These are phyloP conservation scores for Sarotherodon lohbergeri DNA, from an alignment of 2,113 vertebrate species.

Conservation along the genomic window DNA sequence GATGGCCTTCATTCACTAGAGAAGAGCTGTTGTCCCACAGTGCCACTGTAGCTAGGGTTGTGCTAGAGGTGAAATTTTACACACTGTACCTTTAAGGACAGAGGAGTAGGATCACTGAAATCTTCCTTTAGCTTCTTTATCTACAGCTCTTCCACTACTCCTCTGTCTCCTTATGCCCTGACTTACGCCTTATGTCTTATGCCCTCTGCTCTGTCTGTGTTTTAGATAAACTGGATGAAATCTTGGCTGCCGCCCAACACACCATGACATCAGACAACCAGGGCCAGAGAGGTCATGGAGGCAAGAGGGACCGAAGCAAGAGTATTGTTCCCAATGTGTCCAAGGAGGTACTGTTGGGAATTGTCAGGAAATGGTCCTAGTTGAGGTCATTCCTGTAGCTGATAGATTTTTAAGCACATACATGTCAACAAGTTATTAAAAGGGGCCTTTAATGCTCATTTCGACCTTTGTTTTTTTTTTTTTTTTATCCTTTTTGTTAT, in stretches of 20 bases:
- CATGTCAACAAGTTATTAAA: background rate
- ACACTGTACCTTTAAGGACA: background rate
- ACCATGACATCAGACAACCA: constrained; percentile 86
- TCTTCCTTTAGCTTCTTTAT: background rate
- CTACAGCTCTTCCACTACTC: background rate
- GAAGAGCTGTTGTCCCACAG: background rate
- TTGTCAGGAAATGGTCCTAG: background rate
- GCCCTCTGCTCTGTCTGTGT: background rate
- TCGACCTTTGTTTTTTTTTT: background rate
- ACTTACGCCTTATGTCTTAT: background rate
- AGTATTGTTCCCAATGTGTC: constrained; percentile 76
- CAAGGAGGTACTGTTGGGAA: constrained; percentile 77
- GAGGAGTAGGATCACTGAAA: background rate
- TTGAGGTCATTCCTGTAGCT: background rate
- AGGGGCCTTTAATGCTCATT: background rate
- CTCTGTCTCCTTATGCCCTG: background rate
- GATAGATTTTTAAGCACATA: background rate
- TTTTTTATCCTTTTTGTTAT: background rate
- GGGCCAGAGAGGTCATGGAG: constrained; percentile 78
- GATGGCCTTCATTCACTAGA: background rate
- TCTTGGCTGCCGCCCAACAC: constrained; percentile 88
- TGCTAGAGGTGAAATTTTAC: background rate
- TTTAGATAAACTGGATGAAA: constrained; percentile 90
- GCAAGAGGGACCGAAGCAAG: constrained; percentile 80
- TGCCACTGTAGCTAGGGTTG: background rate